Percentiles rank a stretch among this genome's conserved stretches.
Evolutionary conservation across 2,113 vertebrate genomes (phyloP).

Genomic region (Orientallactaga bullata): DNA sequence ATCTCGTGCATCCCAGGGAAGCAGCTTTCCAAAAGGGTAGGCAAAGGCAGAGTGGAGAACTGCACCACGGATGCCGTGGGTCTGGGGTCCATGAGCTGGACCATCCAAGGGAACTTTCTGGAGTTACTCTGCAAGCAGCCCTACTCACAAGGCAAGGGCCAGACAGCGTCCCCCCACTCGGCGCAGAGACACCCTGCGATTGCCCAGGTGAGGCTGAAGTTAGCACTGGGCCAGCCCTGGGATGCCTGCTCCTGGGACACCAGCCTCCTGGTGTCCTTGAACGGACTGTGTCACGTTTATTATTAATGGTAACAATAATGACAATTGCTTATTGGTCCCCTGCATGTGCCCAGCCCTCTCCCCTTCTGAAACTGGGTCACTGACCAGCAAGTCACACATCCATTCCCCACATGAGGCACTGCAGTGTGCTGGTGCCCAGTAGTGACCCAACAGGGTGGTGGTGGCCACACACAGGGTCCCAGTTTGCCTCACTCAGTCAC

Average conservation of each 20-base stretch:
- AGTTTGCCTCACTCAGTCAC: too few relatives aligned
- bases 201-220: background rate
- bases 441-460: too few relatives aligned
- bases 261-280: rapidly evolving
- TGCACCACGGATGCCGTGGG: too few relatives aligned
- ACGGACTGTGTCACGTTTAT: background rate
- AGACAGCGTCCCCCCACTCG: too few relatives aligned
- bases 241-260: background rate
- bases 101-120: background rate
- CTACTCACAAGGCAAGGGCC: background rate
- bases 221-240: rapidly evolving
- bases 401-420: background rate
- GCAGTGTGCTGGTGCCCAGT: rapidly evolving
- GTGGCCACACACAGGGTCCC: too few relatives aligned
- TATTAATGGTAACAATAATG: conserved; percentile 50
- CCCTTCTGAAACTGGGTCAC: background rate
- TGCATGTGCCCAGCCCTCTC: background rate
- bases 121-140: background rate
- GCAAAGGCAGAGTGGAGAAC: background rate
- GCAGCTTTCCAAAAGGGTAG: too few relatives aligned
- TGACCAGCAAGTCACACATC: too few relatives aligned
- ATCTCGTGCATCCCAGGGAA: rapidly evolving
- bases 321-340: conserved; percentile 44
- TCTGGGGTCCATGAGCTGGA: too few relatives aligned
- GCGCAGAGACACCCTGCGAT: rapidly evolving